These are phyloP conservation scores for Synanthedon formicaeformis DNA, from an alignment of 2,888 invertebrate genomes.

Conservation along the genomic window DNA sequence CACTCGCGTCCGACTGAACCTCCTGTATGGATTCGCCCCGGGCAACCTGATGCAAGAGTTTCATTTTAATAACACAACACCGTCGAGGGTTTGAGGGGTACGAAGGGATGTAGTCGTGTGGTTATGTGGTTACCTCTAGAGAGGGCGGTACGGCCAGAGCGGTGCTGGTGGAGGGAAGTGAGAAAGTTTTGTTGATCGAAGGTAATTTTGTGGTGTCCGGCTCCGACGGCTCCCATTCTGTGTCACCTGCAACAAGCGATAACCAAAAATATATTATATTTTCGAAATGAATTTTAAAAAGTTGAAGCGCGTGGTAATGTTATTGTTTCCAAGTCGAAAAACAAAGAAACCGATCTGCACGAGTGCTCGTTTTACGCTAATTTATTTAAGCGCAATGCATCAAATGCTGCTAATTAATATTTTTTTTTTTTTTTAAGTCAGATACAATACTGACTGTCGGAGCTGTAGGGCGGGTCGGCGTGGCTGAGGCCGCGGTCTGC, in stretches of 20 bases:
- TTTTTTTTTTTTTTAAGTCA: too few relatives aligned
- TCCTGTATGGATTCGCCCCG: slow-evolving; percentile 39
- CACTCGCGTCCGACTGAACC: slow-evolving; percentile 50
- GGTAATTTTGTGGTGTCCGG: slow-evolving; percentile 50
- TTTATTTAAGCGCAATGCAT: too few relatives aligned
- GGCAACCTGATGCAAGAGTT: slow-evolving; percentile 21
- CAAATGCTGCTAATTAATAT: too few relatives aligned
- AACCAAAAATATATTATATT: too few relatives aligned
- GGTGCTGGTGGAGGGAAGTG: slow-evolving; percentile 36
- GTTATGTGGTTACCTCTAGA: slow-evolving; percentile 9
- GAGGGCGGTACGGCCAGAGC: slow-evolving; percentile 44
- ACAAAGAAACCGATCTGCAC: too few relatives aligned
- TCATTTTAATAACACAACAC: slow-evolving; percentile 1
- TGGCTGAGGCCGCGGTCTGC: slow-evolving; percentile 9
- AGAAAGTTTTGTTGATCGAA: slow-evolving; percentile 25
- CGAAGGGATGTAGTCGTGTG: too few relatives aligned
- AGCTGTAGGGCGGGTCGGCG: slow-evolving; percentile 60
- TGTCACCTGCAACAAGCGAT: slow-evolving; percentile 62
- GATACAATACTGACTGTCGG: slow-evolving; percentile 77
- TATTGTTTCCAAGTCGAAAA: too few relatives aligned
- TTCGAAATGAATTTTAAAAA: too few relatives aligned
- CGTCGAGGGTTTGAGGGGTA: background rate
- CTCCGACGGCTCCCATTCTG: slow-evolving; percentile 82
- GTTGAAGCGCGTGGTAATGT: too few relatives aligned
- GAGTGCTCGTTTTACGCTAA: too few relatives aligned